Evolutionary conservation across 2,888 invertebrate species (phyloP).

Genomic region (Tipula confusa): DNA sequence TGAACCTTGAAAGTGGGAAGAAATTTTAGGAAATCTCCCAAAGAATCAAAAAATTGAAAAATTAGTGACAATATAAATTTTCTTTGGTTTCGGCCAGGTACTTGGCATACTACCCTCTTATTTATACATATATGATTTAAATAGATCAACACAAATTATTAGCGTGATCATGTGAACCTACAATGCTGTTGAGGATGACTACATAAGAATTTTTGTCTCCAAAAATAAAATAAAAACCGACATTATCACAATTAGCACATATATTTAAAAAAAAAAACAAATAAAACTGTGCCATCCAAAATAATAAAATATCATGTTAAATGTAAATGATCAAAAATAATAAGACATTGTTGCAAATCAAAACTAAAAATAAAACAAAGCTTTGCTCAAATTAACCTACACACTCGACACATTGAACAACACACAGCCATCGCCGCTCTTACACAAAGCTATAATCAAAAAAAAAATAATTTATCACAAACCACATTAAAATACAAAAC

Average conservation of each 20-base stretch:
- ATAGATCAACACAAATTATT: too few species aligned
- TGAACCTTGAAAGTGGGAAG: too few species aligned
- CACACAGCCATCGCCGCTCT: neutral
- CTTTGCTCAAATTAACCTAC: neutral
- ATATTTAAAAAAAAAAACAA: neutral
- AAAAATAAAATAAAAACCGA: neutral
- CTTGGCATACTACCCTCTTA: too few species aligned
- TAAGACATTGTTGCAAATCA: neutral
- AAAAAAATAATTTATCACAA: neutral
- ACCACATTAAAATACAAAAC: neutral
- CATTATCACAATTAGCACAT: neutral
- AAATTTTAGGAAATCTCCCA: too few species aligned
- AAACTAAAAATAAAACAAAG: neutral
- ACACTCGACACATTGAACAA: neutral
- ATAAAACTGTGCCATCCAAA: neutral
- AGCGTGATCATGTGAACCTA: neutral
- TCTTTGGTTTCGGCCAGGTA: too few species aligned
- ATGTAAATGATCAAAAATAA: neutral
- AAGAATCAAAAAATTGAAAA: too few species aligned
- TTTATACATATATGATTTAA: too few species aligned
- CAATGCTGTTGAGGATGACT: neutral
- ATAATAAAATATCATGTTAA: neutral
- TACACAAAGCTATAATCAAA: neutral
- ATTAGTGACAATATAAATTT: too few species aligned
- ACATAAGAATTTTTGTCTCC: neutral